A percentile compares a stretch with the other conserved stretches of the same genome.
Evolutionary conservation across 2,888 invertebrate genomes (phyloP).

Genomic region (Agrilus mali): DNA sequence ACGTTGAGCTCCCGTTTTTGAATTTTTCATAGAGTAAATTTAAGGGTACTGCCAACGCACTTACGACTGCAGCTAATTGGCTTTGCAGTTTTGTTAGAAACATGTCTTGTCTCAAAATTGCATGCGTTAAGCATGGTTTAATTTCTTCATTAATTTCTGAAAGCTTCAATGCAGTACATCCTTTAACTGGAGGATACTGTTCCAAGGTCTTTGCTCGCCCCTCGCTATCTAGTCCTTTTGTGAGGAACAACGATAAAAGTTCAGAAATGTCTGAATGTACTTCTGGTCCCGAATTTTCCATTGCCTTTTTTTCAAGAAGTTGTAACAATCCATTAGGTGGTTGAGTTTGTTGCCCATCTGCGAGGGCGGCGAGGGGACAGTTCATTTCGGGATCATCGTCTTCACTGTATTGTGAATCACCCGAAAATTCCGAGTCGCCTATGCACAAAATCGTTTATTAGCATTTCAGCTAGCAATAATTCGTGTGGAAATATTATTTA

Average conservation of each 20-base stretch:
- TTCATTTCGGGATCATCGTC: conserved; percentile 1
- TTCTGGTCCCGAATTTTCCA: conserved; percentile 1
- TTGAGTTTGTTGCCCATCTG: background rate
- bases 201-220: conserved; percentile 4
- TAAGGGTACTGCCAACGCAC: conserved; percentile 8
- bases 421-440: background rate
- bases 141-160: conserved; percentile 7
- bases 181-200: conserved; percentile 3
- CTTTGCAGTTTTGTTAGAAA: conserved; percentile 6
- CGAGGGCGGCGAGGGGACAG: background rate
- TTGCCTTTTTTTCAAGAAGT: background rate
- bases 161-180: conserved; percentile 3
- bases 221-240: conserved; percentile 5
- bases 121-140: conserved; percentile 3
- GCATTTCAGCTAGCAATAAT: no score
- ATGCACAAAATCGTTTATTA: background rate
- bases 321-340: background rate
- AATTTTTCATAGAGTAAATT: no score
- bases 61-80: conserved; percentile 4
- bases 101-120: conserved; percentile 4
- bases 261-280: conserved; percentile 8
- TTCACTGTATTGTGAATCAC: background rate
- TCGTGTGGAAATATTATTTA: no score
- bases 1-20: background rate
- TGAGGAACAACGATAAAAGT: conserved; percentile 3